Evolutionary conservation across 2,113 vertebrate species (phyloP).

Genomic region (Corynorhinus townsendii): DNA sequence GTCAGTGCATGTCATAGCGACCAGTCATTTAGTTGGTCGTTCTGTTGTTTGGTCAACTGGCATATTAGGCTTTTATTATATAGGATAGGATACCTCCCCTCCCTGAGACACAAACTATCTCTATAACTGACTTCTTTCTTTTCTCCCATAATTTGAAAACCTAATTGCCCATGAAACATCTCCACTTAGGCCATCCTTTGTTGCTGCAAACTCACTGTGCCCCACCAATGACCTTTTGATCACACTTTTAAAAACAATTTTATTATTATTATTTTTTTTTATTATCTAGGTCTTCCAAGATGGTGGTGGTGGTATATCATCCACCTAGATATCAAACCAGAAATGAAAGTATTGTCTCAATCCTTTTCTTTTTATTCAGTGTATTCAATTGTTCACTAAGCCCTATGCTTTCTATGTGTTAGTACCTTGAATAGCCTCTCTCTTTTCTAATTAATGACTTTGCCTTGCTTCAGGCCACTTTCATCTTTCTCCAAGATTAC

Average conservation of each 20-base stretch:
- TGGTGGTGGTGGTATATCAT: neutral
- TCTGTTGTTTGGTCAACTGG: no score
- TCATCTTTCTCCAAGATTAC: neutral
- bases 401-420: neutral
- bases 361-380: neutral
- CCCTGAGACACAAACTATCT: neutral
- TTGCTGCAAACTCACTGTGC: neutral
- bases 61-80: no score
- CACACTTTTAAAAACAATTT: neutral
- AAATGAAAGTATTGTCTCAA: neutral
- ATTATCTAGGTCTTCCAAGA: neutral
- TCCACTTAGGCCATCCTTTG: neutral
- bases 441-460: neutral
- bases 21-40: no score
- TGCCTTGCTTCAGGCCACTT: neutral
- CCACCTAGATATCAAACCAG: neutral
- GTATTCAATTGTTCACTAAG: neutral
- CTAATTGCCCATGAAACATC: neutral
- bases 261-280: neutral
- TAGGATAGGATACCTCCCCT: neutral
- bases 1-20: no score
- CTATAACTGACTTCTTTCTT: neutral
- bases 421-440: neutral
- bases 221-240: neutral
- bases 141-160: neutral